phyloP scores from a whole-genome alignment of 1,140 invertebrate genomes.

The Drosophila orosa region DNA sequence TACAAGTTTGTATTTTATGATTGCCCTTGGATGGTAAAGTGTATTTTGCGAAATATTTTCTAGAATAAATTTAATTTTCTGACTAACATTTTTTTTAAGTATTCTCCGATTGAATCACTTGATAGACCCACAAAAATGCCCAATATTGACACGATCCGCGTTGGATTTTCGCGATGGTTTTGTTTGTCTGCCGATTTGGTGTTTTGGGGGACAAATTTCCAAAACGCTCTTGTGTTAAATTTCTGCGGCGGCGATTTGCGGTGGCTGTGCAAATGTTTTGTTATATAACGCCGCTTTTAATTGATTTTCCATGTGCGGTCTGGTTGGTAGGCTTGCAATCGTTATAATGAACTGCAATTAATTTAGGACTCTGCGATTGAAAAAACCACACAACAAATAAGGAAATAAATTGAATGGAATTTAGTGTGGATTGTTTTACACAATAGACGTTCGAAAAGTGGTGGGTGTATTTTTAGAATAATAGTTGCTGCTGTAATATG shows the following conservation, averaged over 20 bases:
- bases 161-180: constrained; percentile 14
- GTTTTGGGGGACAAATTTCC: constrained; percentile 16
- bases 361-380: constrained; percentile 37
- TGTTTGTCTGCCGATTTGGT: constrained; percentile 15
- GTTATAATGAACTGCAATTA: constrained; percentile 71
- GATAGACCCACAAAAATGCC: constrained; percentile 25
- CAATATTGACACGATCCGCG: constrained; percentile 58
- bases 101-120: neutral
- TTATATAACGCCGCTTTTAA: constrained; percentile 63
- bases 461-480: neutral
- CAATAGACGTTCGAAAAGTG: neutral
- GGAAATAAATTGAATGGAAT: constrained; percentile 6
- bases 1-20: constrained; percentile 7
- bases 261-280: constrained; percentile 66
- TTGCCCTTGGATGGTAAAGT: neutral
- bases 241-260: constrained; percentile 67
- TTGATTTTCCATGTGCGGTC: constrained; percentile 72
- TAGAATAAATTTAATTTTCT: neutral
- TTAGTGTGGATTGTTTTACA: neutral
- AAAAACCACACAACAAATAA: constrained; percentile 23
- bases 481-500: neutral
- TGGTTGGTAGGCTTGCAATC: constrained; percentile 19
- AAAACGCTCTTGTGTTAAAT: constrained; percentile 45
- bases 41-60: neutral
- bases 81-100: neutral